Conservation (phyloP, 2,888 invertebrate genomes). For the Stenodema calcarata region DNA sequence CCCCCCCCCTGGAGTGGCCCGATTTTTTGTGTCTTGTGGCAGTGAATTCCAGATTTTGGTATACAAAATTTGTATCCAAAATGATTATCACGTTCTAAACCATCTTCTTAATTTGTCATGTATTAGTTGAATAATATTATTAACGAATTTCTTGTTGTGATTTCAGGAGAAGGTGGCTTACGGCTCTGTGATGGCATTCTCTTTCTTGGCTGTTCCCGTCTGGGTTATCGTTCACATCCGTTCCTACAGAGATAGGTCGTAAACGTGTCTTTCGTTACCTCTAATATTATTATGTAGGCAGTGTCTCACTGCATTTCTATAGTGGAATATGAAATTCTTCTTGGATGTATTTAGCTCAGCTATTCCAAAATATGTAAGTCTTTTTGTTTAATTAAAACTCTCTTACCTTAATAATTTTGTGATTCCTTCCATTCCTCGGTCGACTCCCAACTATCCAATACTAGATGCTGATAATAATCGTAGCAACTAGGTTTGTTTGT, state of each 20-base stretch:
- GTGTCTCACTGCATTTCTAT: background rate
- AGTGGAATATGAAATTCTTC: background rate
- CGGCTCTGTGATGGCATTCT: constrained; percentile 15
- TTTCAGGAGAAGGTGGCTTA: constrained; percentile 20
- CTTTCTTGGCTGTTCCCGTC: constrained; percentile 25
- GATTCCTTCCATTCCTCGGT: too few relatives aligned
- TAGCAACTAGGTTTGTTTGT: too few relatives aligned
- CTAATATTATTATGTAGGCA: constrained; percentile 1
- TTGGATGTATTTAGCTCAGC: background rate
- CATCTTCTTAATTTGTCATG: too few relatives aligned
- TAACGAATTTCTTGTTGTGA: background rate
- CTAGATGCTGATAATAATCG: too few relatives aligned
- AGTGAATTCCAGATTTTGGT: too few relatives aligned
- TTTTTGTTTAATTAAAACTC: background rate
- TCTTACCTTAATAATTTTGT: background rate
- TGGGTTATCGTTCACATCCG: constrained; percentile 28
- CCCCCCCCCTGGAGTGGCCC: too few relatives aligned
- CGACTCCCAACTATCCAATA: too few relatives aligned
- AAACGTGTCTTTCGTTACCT: background rate
- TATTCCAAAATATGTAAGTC: background rate
- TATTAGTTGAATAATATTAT: background rate
- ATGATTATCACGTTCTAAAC: too few relatives aligned
- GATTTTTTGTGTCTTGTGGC: too few relatives aligned
- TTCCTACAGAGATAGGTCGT: constrained; percentile 12
- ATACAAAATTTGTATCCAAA: too few relatives aligned